Evolutionary conservation across 2,888 invertebrate species (phyloP), one percentile per base, ranked within the genome.

Genomic region (Drosophila recens): DNA sequence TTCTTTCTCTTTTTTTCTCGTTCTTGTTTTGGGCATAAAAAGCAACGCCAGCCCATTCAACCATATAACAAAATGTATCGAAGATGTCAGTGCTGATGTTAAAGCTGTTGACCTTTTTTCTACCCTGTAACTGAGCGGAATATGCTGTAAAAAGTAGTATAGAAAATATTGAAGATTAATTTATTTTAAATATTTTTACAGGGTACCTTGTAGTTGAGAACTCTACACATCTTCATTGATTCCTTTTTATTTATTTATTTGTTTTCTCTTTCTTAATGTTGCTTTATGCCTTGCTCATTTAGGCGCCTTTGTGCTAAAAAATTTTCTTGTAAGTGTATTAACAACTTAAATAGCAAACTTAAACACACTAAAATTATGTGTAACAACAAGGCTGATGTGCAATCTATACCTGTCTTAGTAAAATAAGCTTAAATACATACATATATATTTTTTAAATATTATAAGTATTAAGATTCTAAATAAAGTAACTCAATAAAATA

Each of bases 251-350:
- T 57, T 38, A 34, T 57, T 66, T 48, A 30, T 48, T 46, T 36
- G 51, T 40, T 42, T 30, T n/a, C 43, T 52, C 62, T 63, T 8
- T 23, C 13, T 23, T 11, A n/a, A 15, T 57, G 49, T 30, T 48
- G 42, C 54, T 36, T 15, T 43, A 6, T 36, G 33, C 42, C n/a
- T 13, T 52, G 65, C 75, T 72, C 67, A 81, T 78, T 81, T 81
- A 57, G 64, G 15, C 54, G 36, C 61, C 52, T 70, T 81, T 81
- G 78, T 78, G 65, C 61, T 43, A 40, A 46, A 63, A 33, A 63
- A 67, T 48, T 57, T 51, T 51, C 27, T 11, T 4, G 6, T 15
- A 40, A 27, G 57, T 71, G 20, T 63, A 65, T 66, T 67, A 79
- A 62, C 74, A 67, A 63, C 61, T 56, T 62, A 36, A 10, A 77